phyloP scores from a whole-genome alignment of 2,113 vertebrate species.

The Grus americana region DNA sequence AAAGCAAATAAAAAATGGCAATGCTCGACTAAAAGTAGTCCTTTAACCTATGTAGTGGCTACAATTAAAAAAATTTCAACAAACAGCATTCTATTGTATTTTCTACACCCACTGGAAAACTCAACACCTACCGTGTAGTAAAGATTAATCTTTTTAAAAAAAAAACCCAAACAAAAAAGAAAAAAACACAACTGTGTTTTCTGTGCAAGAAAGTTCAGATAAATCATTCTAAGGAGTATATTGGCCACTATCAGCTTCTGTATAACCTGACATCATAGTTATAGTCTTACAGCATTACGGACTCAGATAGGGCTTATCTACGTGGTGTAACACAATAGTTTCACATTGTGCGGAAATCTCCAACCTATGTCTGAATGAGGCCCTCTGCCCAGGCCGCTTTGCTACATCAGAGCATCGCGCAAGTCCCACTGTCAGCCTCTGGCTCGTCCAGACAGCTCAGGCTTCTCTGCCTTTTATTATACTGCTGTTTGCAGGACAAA shows the following conservation, averaged over 20 bases:
- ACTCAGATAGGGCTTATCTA: background rate
- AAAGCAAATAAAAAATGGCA: background rate
- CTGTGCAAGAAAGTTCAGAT: background rate
- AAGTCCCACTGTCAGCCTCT: background rate
- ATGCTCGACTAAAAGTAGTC: background rate
- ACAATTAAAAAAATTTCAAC: background rate
- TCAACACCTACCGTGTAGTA: background rate
- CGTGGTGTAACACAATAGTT: accelerated
- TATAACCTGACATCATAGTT: no score
- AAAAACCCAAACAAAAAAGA: no score
- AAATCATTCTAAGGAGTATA: background rate
- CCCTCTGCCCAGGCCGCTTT: background rate
- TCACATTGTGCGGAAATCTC: background rate
- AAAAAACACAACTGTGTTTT: no score
- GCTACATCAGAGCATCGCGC: accelerated
- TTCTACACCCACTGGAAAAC: background rate
- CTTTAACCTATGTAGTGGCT: background rate
- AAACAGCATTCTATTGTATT: background rate
- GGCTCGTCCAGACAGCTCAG: background rate
- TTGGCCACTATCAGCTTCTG: background rate
- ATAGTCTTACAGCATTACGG: background rate
- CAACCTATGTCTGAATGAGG: background rate
- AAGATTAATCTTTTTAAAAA: background rate
- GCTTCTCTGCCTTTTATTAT: background rate
- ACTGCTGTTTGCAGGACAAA: background rate